Conservation (phyloP, 2,888 invertebrate species). For the Oligia strigilis region DNA sequence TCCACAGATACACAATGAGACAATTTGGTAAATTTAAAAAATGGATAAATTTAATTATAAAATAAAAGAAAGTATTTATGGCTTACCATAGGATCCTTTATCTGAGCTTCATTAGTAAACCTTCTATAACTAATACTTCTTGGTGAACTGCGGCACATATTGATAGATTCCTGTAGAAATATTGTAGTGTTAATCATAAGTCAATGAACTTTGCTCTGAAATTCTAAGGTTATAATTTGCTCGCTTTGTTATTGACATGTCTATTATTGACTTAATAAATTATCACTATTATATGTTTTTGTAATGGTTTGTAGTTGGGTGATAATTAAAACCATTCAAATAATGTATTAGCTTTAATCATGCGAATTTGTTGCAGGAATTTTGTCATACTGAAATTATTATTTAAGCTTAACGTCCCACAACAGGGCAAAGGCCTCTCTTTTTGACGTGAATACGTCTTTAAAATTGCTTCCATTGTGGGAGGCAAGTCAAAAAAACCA, state of each 20-base stretch:
- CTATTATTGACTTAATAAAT: conserved; percentile 27
- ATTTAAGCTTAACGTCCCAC: no score
- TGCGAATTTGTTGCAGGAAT: background rate
- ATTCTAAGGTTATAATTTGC: background rate
- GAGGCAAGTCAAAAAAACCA: no score
- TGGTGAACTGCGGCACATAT: conserved; percentile 96
- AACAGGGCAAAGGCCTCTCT: no score
- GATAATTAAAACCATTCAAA: conserved; percentile 1
- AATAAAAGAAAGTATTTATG: background rate
- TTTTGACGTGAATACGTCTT: no score
- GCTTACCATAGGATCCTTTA: conserved; percentile 85
- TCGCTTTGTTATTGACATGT: conserved; percentile 11
- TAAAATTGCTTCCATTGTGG: no score
- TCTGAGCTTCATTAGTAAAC: conserved; percentile 91
- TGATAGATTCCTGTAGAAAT: conserved; percentile 92
- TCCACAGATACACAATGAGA: no score
- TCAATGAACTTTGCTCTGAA: conserved; percentile 3
- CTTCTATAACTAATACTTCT: conserved; percentile 96
- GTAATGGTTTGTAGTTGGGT: background rate
- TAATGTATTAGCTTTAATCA: conserved; percentile 10
- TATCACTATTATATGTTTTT: background rate
- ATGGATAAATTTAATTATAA: background rate
- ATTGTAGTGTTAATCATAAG: conserved; percentile 21
- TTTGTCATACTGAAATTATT: background rate
- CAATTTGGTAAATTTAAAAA: no score